Evolutionary conservation across 2,888 invertebrate species (phyloP).

Genomic region (Anoplius nigerrimus): DNA sequence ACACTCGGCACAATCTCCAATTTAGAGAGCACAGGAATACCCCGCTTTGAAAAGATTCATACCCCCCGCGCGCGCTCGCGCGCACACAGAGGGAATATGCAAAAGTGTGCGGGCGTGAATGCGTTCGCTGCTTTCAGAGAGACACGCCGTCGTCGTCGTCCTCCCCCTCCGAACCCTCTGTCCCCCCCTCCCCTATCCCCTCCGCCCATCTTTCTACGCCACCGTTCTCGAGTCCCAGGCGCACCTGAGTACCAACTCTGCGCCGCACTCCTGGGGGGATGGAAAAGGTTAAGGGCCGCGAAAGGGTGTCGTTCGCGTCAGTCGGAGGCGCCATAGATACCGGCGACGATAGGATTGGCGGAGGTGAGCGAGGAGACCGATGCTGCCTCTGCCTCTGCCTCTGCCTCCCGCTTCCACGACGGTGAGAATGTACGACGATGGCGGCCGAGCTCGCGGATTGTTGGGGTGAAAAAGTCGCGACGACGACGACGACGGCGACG

Average conservation of each 20-base stretch:
- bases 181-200: not conserved
- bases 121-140: not conserved
- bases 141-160: not conserved
- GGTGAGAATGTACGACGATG: too few species aligned
- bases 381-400: too few species aligned
- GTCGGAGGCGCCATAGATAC: slow-evolving; percentile 26
- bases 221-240: slow-evolving; percentile 22
- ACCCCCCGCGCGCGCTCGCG: too few species aligned
- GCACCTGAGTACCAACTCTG: slow-evolving; percentile 36
- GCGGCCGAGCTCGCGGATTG: too few species aligned
- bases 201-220: slow-evolving; percentile 13
- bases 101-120: not conserved
- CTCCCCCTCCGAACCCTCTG: not conserved
- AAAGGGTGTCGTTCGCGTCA: slow-evolving; percentile 24
- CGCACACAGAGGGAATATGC: not conserved
- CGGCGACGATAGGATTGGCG: slow-evolving; percentile 6
- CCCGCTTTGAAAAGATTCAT: too few species aligned
- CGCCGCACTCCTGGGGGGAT: slow-evolving; percentile 22
- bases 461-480: too few species aligned
- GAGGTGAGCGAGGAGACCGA: slow-evolving; percentile 5
- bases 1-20: too few species aligned
- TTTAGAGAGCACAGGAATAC: too few species aligned
- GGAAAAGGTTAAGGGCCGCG: slow-evolving; percentile 41
- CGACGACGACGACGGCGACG: too few species aligned
- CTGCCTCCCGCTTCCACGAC: too few species aligned